Evolutionary conservation across 2,113 vertebrate species (phyloP).

Genomic region (Cricetomys ansorgei): DNA sequence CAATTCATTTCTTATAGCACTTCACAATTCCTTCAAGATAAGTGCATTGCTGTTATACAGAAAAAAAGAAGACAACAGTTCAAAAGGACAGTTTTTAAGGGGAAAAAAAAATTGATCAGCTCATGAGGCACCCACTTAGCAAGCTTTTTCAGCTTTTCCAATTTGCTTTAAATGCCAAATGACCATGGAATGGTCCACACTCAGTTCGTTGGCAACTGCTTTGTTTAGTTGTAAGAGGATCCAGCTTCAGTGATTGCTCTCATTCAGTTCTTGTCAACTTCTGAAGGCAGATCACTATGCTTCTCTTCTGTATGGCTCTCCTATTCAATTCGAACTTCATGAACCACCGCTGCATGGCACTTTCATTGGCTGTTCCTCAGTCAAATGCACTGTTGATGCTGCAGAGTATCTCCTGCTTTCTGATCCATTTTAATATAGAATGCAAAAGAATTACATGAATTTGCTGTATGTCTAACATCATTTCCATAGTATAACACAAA

Average conservation of each 20-base stretch:
- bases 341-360: not conserved
- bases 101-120: not conserved
- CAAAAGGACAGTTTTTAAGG: not conserved
- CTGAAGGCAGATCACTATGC: not conserved
- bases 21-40: not conserved
- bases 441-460: not conserved
- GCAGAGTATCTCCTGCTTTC: not conserved
- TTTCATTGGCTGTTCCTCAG: not conserved
- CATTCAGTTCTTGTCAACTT: not conserved
- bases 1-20: not conserved
- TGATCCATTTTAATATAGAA: not conserved
- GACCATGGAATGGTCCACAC: not conserved
- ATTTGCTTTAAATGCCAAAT: not conserved
- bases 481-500: not conserved
- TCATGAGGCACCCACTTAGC: not conserved
- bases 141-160: not conserved
- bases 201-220: not conserved
- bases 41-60: no score
- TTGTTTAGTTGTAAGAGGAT: not conserved
- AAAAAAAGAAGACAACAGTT: not conserved
- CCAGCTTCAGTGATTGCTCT: not conserved
- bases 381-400: not conserved
- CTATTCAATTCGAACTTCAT: not conserved
- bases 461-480: not conserved
- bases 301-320: not conserved